Conservation (phyloP, 2,113 vertebrate genomes). For the Bubalus kerabau region DNA sequence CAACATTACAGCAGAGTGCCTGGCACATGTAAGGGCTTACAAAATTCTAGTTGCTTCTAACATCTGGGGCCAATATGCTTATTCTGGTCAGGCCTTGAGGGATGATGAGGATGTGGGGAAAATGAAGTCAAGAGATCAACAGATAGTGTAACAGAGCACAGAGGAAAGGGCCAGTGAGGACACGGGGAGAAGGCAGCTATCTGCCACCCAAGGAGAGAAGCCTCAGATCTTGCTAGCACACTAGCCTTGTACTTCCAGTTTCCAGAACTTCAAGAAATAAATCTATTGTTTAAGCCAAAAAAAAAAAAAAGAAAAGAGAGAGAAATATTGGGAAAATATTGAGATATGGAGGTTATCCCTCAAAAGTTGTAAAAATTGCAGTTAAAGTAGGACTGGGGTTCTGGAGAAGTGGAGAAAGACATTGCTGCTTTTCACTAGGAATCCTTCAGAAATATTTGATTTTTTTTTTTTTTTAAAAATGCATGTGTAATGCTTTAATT, state of each 20-base stretch:
- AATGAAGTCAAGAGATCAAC: not conserved
- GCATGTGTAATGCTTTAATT: not conserved
- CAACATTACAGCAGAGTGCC: not conserved
- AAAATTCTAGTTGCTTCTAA: not conserved
- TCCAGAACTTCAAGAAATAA: not conserved
- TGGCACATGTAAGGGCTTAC: not conserved
- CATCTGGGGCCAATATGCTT: not conserved
- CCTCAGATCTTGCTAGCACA: not conserved
- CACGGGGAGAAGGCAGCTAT: not conserved
- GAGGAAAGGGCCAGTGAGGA: not conserved
- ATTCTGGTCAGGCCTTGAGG: not conserved
- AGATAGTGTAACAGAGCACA: not conserved
- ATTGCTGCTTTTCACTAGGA: not conserved
- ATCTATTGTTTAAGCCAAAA: not conserved
- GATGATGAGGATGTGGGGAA: not conserved
- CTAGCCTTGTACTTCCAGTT: not conserved
- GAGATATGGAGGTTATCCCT: not conserved
- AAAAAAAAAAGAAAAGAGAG: not conserved
- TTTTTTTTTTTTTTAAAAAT: not conserved
- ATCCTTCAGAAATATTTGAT: not conserved
- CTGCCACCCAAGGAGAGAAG: not conserved
- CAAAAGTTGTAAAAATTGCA: not conserved
- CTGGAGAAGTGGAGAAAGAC: not conserved
- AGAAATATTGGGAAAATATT: not conserved
- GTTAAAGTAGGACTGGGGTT: not conserved